Conservation (phyloP, 2,888 invertebrate genomes). For the Protophormia terraenovae region DNA sequence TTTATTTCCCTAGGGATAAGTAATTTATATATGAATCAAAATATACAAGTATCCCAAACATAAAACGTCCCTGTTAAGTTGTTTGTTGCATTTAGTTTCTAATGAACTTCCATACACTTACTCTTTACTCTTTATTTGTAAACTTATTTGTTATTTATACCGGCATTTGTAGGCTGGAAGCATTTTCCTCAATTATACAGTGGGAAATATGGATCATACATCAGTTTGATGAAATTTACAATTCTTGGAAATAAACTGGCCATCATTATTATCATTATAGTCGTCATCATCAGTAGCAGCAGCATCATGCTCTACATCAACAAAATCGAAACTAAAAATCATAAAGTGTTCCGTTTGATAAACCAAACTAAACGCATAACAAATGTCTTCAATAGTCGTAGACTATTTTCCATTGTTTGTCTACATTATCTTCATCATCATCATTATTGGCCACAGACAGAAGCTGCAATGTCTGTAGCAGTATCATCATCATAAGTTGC, state of each 20-base stretch:
- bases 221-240: slow-evolving; percentile 78
- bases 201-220: slow-evolving; percentile 78
- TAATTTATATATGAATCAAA: too few species aligned
- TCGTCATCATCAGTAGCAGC: slow-evolving; percentile 43
- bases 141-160: not conserved
- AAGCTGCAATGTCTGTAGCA: slow-evolving; percentile 1
- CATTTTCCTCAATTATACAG: slow-evolving; percentile 54
- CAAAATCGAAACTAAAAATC: slow-evolving; percentile 46
- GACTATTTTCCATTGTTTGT: slow-evolving; percentile 7
- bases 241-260: slow-evolving; percentile 75
- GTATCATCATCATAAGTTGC: not conserved
- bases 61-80: slow-evolving; percentile 4
- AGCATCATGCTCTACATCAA: slow-evolving; percentile 50
- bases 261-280: too few species aligned
- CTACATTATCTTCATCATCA: not conserved
- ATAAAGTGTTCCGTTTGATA: slow-evolving; percentile 51
- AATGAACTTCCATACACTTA: slow-evolving; percentile 39
- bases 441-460: not conserved
- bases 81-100: slow-evolving; percentile 25
- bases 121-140: not conserved
- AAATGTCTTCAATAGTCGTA: not conserved
- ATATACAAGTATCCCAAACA: too few species aligned
- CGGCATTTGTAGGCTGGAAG: slow-evolving; percentile 26
- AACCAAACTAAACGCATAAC: slow-evolving; percentile 26
- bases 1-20: too few species aligned